These are phyloP conservation scores for Psilanteris sp. DNA, from an alignment of 1,140 invertebrate species.

Conservation along the genomic window DNA sequence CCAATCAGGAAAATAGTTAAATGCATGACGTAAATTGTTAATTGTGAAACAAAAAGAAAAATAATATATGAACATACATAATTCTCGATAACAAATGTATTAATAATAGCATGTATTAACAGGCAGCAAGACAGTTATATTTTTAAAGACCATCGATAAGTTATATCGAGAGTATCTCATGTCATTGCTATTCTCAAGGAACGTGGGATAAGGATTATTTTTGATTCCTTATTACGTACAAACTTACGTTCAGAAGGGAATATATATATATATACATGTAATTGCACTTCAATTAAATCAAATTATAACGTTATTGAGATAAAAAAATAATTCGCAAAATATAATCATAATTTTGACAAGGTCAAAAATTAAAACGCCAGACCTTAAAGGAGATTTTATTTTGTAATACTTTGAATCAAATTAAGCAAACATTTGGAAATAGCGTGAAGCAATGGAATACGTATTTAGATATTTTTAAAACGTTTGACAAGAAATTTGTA, in stretches of 20 bases:
- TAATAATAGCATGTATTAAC: conserved; percentile 71
- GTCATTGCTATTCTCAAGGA: conserved; percentile 48
- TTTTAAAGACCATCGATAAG: conserved; percentile 70
- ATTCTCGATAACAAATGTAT: conserved; percentile 52
- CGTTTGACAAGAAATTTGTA: too few species aligned
- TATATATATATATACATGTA: conserved; percentile 1
- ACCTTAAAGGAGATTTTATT: too few species aligned
- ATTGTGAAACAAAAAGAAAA: conserved; percentile 29
- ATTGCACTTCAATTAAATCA: too few species aligned
- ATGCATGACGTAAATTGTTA: conserved; percentile 41
- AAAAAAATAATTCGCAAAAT: too few species aligned
- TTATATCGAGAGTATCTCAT: conserved; percentile 53
- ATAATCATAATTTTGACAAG: too few species aligned
- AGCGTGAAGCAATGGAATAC: too few species aligned
- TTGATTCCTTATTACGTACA: conserved; percentile 39
- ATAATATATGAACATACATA: conserved; percentile 48
- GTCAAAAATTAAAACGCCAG: too few species aligned
- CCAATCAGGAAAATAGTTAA: conserved; percentile 64
- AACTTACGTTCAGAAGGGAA: conserved; percentile 46
- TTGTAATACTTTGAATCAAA: too few species aligned
- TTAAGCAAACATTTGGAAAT: too few species aligned
- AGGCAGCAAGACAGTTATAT: conserved; percentile 77
- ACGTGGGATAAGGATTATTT: conserved; percentile 37
- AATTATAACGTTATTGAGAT: too few species aligned
- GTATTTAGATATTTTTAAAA: too few species aligned